Conservation (phyloP, 2,113 vertebrate species). For the Larimichthys polyactis region DNA sequence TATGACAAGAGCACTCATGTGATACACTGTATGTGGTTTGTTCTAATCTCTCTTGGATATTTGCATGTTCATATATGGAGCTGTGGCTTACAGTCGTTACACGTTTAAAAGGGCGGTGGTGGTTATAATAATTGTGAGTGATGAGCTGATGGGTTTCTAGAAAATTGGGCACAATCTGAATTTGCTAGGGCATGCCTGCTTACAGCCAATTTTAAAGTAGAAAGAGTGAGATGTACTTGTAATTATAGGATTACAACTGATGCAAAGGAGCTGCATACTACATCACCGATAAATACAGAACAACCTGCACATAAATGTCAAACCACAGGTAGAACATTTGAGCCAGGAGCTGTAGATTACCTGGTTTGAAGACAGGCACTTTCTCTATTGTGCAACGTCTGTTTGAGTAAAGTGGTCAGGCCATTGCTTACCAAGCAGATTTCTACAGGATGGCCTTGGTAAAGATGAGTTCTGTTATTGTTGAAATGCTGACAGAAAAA, state of each 20-base stretch:
- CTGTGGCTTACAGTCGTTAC: not conserved
- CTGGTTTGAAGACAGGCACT: not conserved
- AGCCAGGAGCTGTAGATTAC: not conserved
- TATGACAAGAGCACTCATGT: too few relatives aligned
- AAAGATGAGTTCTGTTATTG: not conserved
- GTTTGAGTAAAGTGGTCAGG: fast-evolving
- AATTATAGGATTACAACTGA: not conserved
- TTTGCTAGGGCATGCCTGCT: not conserved
- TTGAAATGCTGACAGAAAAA: conserved; percentile 22
- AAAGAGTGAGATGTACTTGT: not conserved
- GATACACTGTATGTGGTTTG: too few relatives aligned
- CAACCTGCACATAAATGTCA: not conserved
- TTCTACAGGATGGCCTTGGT: fast-evolving
- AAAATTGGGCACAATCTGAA: not conserved
- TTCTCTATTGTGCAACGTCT: not conserved
- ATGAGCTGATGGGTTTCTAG: not conserved
- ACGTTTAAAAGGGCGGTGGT: not conserved
- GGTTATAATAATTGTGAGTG: not conserved
- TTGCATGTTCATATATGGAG: too few relatives aligned
- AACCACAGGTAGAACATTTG: not conserved
- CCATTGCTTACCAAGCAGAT: not conserved
- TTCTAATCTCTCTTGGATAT: too few relatives aligned
- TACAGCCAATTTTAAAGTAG: not conserved
- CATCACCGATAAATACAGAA: not conserved
- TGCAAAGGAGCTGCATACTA: not conserved